Base-by-base conservation (phyloP, 2,888 invertebrate genomes). In the Phengaris alcon region DNA sequence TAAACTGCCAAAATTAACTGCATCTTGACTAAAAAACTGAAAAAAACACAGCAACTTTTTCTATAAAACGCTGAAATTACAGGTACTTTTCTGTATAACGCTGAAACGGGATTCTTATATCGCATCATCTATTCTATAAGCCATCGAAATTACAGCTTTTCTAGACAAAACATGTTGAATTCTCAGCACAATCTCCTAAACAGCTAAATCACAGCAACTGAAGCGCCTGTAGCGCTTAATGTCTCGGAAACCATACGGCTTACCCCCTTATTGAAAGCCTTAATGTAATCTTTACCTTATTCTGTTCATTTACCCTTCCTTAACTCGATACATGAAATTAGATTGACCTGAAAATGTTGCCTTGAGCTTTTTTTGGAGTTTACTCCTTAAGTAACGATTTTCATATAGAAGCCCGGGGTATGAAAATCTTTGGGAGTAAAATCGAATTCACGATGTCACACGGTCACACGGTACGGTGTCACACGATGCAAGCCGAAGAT, bases 281-380 rank as follows among this genome's bases (percentile, higher is more conserved):
- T 70, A 51, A 70, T 70, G 70, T 12, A 70, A 51, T 48, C 70
- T 70, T 70, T 70, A 70, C 22, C 70, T 70, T 15, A 70, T 70
- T 70, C 51, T 70, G 10, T 51, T 70, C 48, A 51, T 51, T 70
- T 22, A 64, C 64, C 64, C 64, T 64, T 10, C 35, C 64, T 44
- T 64, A 64, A 64, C 64, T 44, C 35, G 64, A 64, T 64, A 64
- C 64, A 64, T 64, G 64, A 35, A 44, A 64, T 44, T 64, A 64
- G 64, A 64, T 64, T 64, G 64, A 64, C 64, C 64, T 64, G 64
- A 64, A 64, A 64, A 64, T 35, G 35, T 64, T 22, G 64, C 64
- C 64, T 64, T 22, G 4, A 59, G 22, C 22, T 15, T 12, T 64
- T 35, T 13, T 35, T 10, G 35, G 35, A 22, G 22, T 22, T 22